Conservation (phyloP, 2,797 vertebrate species). For the Enteromius argenteus region DNA sequence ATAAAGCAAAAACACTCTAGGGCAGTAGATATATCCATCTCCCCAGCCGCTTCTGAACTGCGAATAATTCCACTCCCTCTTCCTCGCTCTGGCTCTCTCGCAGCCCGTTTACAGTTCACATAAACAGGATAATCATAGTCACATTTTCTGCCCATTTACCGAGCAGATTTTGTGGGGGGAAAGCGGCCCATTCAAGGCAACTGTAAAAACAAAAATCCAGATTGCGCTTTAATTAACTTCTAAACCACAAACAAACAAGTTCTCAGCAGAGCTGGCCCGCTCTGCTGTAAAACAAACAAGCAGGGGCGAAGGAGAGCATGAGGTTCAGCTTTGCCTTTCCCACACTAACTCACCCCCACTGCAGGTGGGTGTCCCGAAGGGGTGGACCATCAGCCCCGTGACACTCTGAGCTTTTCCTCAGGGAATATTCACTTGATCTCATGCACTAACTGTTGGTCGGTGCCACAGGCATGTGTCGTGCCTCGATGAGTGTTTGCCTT, state of each 20-base stretch:
- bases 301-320: slow-evolving; percentile 72
- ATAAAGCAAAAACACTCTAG: neutral
- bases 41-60: slow-evolving; percentile 47
- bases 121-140: slow-evolving; percentile 75
- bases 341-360: slow-evolving; percentile 74
- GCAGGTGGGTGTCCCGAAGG: slow-evolving; percentile 71
- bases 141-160: slow-evolving; percentile 65
- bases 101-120: slow-evolving; percentile 71
- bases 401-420: neutral
- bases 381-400: slow-evolving; percentile 21
- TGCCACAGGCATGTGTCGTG: slow-evolving; percentile 1
- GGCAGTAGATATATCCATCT: slow-evolving; percentile 1
- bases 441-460: neutral
- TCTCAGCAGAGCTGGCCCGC: slow-evolving; percentile 76
- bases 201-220: slow-evolving; percentile 78
- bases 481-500: slow-evolving; percentile 4
- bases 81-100: slow-evolving; percentile 69
- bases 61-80: slow-evolving; percentile 60
- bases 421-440: slow-evolving; percentile 15
- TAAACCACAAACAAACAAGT: slow-evolving; percentile 81
- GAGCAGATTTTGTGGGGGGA: slow-evolving; percentile 47
- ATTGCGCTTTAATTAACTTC: slow-evolving; percentile 83
- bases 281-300: slow-evolving; percentile 87
- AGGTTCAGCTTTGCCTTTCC: slow-evolving; percentile 78
- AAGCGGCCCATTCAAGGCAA: slow-evolving; percentile 71